Percentiles rank a stretch among this genome's conserved stretches.
Conservation (phyloP, 2,113 vertebrate genomes). For the Malurus cyaneus region DNA sequence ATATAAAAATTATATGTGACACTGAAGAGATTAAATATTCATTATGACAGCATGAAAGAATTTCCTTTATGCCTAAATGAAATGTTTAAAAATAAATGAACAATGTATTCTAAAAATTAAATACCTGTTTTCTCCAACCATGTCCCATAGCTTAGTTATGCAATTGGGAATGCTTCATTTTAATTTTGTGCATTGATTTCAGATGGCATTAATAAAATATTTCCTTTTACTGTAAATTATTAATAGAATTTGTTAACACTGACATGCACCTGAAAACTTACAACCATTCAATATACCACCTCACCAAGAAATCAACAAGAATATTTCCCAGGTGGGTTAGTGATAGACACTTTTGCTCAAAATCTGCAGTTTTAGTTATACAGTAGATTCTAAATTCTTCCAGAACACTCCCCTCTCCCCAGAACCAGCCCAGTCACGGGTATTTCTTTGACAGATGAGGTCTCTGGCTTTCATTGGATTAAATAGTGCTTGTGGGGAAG, state of each 20-base stretch:
- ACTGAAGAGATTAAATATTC: slow-evolving; percentile 56
- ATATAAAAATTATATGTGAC: slow-evolving; percentile 63
- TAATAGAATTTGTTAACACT: slow-evolving; percentile 51
- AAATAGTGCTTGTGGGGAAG: not conserved
- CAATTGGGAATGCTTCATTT: slow-evolving; percentile 44
- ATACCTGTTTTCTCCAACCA: slow-evolving; percentile 35
- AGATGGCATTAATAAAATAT: slow-evolving; percentile 65
- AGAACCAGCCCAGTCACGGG: not conserved
- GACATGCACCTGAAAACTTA: slow-evolving; percentile 20
- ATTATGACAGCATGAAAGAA: slow-evolving; percentile 29
- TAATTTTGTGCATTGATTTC: slow-evolving; percentile 59
- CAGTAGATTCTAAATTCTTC: not conserved
- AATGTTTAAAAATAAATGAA: slow-evolving; percentile 63
- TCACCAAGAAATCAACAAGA: slow-evolving; percentile 33
- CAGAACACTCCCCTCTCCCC: not conserved
- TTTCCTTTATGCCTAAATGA: slow-evolving; percentile 51
- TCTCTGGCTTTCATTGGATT: slow-evolving; percentile 39
- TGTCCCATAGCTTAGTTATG: slow-evolving; percentile 21
- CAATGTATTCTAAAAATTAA: slow-evolving; percentile 57
- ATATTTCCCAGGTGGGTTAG: not conserved
- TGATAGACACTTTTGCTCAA: not conserved
- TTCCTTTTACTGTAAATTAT: slow-evolving; percentile 50
- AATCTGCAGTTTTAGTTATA: not conserved
- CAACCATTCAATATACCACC: not conserved
- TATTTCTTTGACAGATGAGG: slow-evolving; percentile 35